phyloP scores from a whole-genome alignment of 1,140 invertebrate genomes.

The Aphelinus certus region DNA sequence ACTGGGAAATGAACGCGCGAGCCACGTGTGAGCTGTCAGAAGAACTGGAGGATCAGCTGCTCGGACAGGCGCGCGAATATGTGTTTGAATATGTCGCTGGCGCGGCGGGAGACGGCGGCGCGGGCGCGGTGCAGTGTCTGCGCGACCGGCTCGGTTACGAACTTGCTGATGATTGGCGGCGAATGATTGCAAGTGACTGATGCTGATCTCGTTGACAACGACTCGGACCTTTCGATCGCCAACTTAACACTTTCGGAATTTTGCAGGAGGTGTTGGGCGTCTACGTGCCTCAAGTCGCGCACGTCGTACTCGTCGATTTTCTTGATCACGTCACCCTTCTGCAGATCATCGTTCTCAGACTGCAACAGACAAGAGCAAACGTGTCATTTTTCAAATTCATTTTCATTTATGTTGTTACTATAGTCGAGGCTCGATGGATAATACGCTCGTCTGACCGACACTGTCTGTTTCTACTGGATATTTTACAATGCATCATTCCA shows the following conservation, averaged over 20 bases:
- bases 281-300: conserved; percentile 85
- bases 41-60: conserved; percentile 23
- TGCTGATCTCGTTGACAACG: conserved; percentile 47
- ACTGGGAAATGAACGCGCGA: background rate
- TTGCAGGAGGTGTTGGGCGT: conserved; percentile 89
- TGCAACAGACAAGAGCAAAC: conserved; percentile 55
- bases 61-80: background rate
- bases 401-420: too few species aligned
- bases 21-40: background rate
- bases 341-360: conserved; percentile 84
- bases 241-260: conserved; percentile 74
- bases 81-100: background rate
- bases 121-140: background rate
- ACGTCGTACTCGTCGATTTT: conserved; percentile 90
- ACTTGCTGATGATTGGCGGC: conserved; percentile 43
- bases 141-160: conserved; percentile 19
- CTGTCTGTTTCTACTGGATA: too few species aligned
- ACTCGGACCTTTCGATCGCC: conserved; percentile 69
- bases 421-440: too few species aligned
- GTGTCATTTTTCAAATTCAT: too few species aligned
- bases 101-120: background rate
- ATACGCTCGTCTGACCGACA: too few species aligned
- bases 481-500: too few species aligned
- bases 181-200: conserved; percentile 54
- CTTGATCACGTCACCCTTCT: conserved; percentile 88